phyloP scores from a whole-genome alignment of 2,113 vertebrate species.

The Microtus richardsoni region DNA sequence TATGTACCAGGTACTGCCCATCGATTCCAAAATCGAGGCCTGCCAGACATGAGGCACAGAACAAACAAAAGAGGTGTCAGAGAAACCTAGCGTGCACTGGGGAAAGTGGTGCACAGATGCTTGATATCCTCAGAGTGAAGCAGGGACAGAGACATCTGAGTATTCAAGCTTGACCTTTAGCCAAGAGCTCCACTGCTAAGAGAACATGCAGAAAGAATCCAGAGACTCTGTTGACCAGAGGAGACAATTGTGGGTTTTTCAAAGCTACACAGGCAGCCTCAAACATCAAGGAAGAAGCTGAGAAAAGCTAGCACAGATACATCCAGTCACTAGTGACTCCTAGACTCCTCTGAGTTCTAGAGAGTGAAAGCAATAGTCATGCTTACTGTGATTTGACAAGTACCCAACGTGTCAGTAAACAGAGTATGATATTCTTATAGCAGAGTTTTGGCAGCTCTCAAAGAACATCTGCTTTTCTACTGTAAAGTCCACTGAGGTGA shows the following conservation, averaged over 20 bases:
- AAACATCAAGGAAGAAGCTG: not conserved
- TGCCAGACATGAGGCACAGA: not conserved
- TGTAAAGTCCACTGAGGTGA: not conserved
- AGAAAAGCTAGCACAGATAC: not conserved
- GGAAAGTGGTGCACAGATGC: not conserved
- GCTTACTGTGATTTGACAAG: not conserved
- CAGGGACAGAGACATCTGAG: not conserved
- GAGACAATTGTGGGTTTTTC: not conserved
- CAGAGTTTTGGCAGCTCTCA: not conserved
- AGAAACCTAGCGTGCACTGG: not conserved
- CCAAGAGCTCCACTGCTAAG: not conserved
- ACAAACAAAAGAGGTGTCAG: not conserved
- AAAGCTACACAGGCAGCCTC: not conserved
- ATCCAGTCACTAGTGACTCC: not conserved
- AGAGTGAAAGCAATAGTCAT: not conserved
- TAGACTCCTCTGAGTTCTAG: constrained; percentile 20
- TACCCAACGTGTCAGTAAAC: not conserved
- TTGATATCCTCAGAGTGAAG: not conserved
- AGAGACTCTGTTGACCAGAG: not conserved
- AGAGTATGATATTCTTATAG: not conserved
- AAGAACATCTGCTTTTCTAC: constrained; percentile 43
- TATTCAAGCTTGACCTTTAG: not conserved
- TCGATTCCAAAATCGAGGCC: constrained; percentile 13
- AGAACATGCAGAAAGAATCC: not conserved
- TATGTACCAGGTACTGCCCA: constrained; percentile 2